Evolutionary conservation across 2,113 vertebrate genomes (phyloP).

Genomic region (Phaethon lepturus): DNA sequence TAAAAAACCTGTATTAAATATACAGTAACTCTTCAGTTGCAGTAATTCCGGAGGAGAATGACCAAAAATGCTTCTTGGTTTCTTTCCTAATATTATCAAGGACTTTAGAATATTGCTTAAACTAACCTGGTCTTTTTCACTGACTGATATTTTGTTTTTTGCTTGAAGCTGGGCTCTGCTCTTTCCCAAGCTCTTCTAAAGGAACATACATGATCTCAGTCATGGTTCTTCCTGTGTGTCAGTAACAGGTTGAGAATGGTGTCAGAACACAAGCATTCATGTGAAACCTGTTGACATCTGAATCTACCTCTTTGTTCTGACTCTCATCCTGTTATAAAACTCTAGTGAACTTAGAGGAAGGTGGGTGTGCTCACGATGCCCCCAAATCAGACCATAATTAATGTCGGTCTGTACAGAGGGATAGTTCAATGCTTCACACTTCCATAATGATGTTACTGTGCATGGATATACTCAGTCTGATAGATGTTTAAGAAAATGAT

Average conservation of each 20-base stretch:
- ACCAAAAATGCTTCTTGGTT: neutral
- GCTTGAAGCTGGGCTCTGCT: neutral
- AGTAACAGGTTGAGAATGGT: neutral
- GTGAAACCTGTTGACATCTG: neutral
- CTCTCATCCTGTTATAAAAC: neutral
- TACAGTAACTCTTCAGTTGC: neutral
- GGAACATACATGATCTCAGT: neutral
- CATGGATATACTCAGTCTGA: neutral
- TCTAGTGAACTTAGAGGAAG: neutral
- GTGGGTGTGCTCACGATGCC: neutral
- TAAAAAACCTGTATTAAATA: neutral
- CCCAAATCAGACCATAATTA: neutral
- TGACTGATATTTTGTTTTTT: neutral
- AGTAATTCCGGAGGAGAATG: neutral
- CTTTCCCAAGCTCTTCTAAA: neutral
- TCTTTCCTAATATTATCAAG: neutral
- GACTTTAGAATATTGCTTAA: neutral
- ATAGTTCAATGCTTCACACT: neutral
- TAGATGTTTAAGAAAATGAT: neutral
- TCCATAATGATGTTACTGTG: neutral
- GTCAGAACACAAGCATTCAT: neutral
- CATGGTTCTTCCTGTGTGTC: neutral
- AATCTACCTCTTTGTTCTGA: neutral
- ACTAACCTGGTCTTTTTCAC: neutral
- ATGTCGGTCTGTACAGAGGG: neutral